Evolutionary conservation across 2,797 vertebrate genomes (phyloP), one percentile per base, ranked within the genome.

Genomic region (Neopelma chrysocephalum): DNA sequence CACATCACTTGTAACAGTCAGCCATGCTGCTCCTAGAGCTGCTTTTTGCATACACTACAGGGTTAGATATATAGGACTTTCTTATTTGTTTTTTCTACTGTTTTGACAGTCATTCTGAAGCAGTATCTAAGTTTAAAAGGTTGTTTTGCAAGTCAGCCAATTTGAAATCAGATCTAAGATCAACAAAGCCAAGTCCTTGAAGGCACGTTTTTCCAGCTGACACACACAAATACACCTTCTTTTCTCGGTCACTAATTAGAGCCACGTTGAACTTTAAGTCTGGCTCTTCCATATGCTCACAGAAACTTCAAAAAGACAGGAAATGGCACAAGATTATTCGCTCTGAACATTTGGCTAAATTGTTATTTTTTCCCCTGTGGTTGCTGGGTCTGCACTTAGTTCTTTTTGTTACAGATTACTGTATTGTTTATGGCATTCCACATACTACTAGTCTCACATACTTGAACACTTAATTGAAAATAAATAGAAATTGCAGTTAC

Each of bases 151-250:
- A 96, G 71, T 53, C 76, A 85, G 68, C 38, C 94, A 87, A 80
- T 92, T 94, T 92, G 82, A 96, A 97, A 94, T 76, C 70, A 77
- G 77, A 76, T 57, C 71, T 14, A 66, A 95, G 79, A 89, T 92
- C 82, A 93, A 95, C 75, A 92, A 48, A 77, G 13, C 51, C 10
- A 48, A 87, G 60, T 75, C 45, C 65, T 84, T 81, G 71, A 83
- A 95, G 71, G 83, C 71, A 95, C 26, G 7, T 94, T 93, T 94
- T 95, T 88, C 83, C 94, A 93, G 73, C 69, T 90, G 89, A 94
- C 73, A 78, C n/a, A 73, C 62, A 93, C 47, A 91, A 92, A 94
- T 78, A 53, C 42, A 91, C 89, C 89, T 90, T 57, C 54, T 95
- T 91, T 89, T 76, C 70, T 71, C 3, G 3, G 82, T 48, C 83